Evolutionary conservation across 2,113 vertebrate genomes (phyloP).

Genomic region (Misgurnus mizolepis): DNA sequence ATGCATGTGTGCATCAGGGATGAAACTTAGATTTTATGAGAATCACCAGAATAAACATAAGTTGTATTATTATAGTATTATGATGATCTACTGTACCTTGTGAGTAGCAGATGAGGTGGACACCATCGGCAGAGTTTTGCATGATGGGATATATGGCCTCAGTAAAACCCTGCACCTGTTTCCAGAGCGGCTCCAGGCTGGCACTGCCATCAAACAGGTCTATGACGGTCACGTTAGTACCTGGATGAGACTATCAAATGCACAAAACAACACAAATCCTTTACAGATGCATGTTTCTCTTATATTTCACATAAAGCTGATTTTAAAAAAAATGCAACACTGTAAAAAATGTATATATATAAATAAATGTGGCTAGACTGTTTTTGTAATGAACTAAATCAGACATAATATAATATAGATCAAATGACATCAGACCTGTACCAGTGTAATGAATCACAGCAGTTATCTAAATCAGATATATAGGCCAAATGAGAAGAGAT

Average conservation of each 20-base stretch:
- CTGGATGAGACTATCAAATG: slow-evolving; percentile 81
- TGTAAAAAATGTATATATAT: background rate
- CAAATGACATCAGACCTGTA: too few relatives aligned
- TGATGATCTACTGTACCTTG: slow-evolving; percentile 65
- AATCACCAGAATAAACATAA: too few relatives aligned
- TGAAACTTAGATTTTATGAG: too few relatives aligned
- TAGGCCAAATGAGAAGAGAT: background rate
- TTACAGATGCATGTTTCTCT: too few relatives aligned
- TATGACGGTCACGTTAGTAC: slow-evolving; percentile 84
- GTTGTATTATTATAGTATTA: too few relatives aligned
- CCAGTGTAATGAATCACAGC: too few relatives aligned
- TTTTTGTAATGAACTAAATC: too few relatives aligned
- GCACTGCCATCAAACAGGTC: slow-evolving; percentile 84
- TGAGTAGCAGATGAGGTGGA: slow-evolving; percentile 85
- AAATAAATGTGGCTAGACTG: too few relatives aligned
- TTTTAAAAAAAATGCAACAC: background rate
- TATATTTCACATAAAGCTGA: too few relatives aligned
- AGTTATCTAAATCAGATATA: too few relatives aligned
- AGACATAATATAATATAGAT: too few relatives aligned
- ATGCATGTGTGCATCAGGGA: too few relatives aligned
- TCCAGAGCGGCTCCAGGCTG: slow-evolving; percentile 87
- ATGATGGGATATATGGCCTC: slow-evolving; percentile 85
- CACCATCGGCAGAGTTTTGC: slow-evolving; percentile 81
- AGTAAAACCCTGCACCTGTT: slow-evolving; percentile 87
- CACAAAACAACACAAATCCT: background rate